Percentiles rank a stretch among this genome's conserved stretches.
phyloP scores from a whole-genome alignment of 2,797 vertebrate species.

The Anguilla anguilla region DNA sequence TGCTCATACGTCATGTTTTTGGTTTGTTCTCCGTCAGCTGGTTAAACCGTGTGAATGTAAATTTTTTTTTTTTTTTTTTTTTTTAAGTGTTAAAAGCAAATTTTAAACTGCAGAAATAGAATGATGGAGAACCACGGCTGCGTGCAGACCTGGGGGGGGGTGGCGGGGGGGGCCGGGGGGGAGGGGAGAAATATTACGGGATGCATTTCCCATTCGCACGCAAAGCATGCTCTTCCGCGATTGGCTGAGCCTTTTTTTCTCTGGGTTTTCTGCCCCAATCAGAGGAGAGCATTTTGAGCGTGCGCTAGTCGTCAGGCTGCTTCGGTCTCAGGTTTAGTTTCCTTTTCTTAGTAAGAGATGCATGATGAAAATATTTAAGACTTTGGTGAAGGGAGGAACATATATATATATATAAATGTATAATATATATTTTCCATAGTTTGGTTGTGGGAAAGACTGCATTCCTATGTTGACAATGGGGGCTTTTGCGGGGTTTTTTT shows the following conservation, averaged over 20 bases:
- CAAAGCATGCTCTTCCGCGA: background rate
- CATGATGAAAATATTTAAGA: slow-evolving; percentile 21
- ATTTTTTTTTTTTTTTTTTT: slow-evolving; percentile 10
- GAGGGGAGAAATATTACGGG: background rate
- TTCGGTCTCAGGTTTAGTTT: background rate
- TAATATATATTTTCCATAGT: slow-evolving; percentile 38
- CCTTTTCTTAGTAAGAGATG: slow-evolving; percentile 1
- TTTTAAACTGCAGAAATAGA: background rate
- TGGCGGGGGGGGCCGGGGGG: no score
- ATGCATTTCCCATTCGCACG: background rate
- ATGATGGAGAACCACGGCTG: background rate
- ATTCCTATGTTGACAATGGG: slow-evolving; percentile 17
- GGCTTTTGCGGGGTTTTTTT: background rate
- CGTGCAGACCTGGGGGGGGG: background rate
- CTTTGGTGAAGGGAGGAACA: slow-evolving; percentile 23
- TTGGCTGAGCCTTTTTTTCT: background rate
- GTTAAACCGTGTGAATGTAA: slow-evolving; percentile 40
- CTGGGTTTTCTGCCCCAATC: background rate
- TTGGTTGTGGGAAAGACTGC: slow-evolving; percentile 39
- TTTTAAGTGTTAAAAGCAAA: slow-evolving; percentile 23
- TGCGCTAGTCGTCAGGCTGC: background rate
- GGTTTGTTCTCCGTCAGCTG: slow-evolving; percentile 26
- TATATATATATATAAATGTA: background rate
- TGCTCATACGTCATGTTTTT: slow-evolving; percentile 31
- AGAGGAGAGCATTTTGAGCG: background rate